Percentiles rank a stretch among this genome's conserved stretches.
Evolutionary conservation across 2,888 invertebrate genomes (phyloP).

Genomic region (Xanthia togata): DNA sequence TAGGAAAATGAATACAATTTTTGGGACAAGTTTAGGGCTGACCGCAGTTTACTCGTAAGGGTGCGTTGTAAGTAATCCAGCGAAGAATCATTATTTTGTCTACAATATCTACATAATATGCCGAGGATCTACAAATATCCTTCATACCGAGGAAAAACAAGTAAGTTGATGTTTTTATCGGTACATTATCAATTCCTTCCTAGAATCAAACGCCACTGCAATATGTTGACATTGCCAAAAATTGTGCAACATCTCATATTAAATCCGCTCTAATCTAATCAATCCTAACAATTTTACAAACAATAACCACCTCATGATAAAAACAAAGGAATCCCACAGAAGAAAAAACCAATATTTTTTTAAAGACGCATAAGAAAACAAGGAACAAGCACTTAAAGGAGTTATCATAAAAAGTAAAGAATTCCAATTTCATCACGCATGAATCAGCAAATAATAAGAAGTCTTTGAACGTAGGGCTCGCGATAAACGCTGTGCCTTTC

Average conservation of each 20-base stretch:
- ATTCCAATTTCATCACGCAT: conserved; percentile 65
- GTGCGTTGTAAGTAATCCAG: too few relatives aligned
- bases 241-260: not conserved
- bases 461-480: conserved; percentile 66
- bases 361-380: conserved; percentile 53
- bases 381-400: conserved; percentile 56
- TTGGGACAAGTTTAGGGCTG: not conserved
- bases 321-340: conserved; percentile 2
- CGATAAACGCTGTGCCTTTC: conserved; percentile 74
- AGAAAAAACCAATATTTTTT: conserved; percentile 35
- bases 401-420: conserved; percentile 61
- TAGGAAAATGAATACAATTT: not conserved
- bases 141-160: not conserved
- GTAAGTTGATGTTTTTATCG: too few relatives aligned
- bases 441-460: conserved; percentile 73
- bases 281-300: conserved; percentile 19
- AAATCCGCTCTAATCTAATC: conserved; percentile 25
- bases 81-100: not conserved
- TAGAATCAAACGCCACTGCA: not conserved
- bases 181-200: not conserved
- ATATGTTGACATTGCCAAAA: not conserved
- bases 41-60: not conserved
- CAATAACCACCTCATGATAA: not conserved
- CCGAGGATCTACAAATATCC: too few relatives aligned
- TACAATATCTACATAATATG: not conserved